These are phyloP conservation scores for Drosophila sp. DNA, from an alignment of 1,140 invertebrate genomes.

Conservation along the genomic window DNA sequence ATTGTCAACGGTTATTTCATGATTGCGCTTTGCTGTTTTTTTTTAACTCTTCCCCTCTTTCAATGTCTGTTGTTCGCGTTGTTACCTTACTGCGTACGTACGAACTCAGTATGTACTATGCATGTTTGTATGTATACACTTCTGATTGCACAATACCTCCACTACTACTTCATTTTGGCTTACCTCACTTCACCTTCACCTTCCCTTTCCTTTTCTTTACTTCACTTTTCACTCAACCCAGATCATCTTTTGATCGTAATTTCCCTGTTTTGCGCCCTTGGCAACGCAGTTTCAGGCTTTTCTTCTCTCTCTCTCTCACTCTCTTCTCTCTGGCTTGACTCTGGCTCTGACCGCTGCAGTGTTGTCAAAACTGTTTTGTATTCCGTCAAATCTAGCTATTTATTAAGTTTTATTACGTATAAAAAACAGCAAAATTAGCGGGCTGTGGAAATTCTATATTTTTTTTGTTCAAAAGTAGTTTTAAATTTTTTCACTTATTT, in stretches of 20 bases:
- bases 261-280: conserved; percentile 24
- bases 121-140: conserved; percentile 20
- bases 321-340: not conserved
- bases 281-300: conserved; percentile 4
- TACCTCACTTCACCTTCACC: conserved; percentile 15
- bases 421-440: too few species aligned
- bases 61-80: conserved; percentile 19
- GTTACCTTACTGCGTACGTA: conserved; percentile 14
- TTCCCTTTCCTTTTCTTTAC: conserved; percentile 3
- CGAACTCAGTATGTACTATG: conserved; percentile 7
- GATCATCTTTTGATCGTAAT: conserved; percentile 47
- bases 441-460: too few species aligned
- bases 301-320: conserved; percentile 4
- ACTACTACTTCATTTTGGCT: conserved; percentile 23
- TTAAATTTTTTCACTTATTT: too few species aligned
- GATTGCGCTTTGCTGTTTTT: conserved; percentile 57
- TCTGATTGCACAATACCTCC: conserved; percentile 57
- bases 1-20: conserved; percentile 61
- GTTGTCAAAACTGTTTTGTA: too few species aligned
- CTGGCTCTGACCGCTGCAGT: conserved; percentile 7
- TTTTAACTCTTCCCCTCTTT: conserved; percentile 11
- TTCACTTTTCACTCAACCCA: conserved; percentile 26
- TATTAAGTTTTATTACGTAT: too few species aligned
- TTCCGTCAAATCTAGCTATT: too few species aligned
- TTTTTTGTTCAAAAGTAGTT: too few species aligned